phyloP scores from a whole-genome alignment of 1,140 invertebrate genomes.

The Anagrus nilaparvatae region DNA sequence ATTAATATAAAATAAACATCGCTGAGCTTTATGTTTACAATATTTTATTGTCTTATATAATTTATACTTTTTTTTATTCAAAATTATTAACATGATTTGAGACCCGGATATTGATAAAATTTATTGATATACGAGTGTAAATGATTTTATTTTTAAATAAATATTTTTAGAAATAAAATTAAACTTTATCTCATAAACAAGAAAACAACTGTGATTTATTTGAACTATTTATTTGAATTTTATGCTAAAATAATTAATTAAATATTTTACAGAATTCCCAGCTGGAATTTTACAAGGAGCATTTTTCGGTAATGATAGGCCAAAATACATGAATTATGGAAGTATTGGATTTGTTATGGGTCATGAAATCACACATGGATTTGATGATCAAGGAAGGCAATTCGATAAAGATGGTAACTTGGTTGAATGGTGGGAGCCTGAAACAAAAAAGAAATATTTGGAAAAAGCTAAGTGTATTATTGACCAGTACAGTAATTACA shows the following conservation, averaged over 20 bases:
- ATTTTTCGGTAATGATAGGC: slow-evolving; percentile 75
- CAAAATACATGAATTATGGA: slow-evolving; percentile 85
- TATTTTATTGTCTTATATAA: too few species aligned
- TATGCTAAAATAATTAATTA: not conserved
- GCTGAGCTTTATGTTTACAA: too few species aligned
- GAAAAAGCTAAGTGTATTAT: slow-evolving; percentile 76
- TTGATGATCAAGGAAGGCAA: slow-evolving; percentile 83
- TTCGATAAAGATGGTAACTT: slow-evolving; percentile 84
- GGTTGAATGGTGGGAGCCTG: slow-evolving; percentile 72
- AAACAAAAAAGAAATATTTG: slow-evolving; percentile 65
- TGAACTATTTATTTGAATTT: not conserved
- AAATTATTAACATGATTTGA: not conserved
- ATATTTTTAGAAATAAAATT: not conserved
- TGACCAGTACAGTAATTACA: slow-evolving; percentile 79
- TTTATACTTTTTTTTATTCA: too few species aligned
- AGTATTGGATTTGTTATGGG: slow-evolving; percentile 88
- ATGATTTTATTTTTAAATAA: not conserved
- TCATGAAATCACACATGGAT: slow-evolving; percentile 89
- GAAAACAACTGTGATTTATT: not conserved
- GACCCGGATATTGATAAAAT: not conserved
- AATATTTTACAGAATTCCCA: slow-evolving; percentile 58
- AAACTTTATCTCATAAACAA: slow-evolving; percentile 4
- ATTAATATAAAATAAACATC: too few species aligned
- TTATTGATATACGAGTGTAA: not conserved
- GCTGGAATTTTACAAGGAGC: slow-evolving; percentile 83